Evolutionary conservation across 2,888 invertebrate species (phyloP), one percentile per base, ranked within the genome.

Genomic region (Conomelus anceps): DNA sequence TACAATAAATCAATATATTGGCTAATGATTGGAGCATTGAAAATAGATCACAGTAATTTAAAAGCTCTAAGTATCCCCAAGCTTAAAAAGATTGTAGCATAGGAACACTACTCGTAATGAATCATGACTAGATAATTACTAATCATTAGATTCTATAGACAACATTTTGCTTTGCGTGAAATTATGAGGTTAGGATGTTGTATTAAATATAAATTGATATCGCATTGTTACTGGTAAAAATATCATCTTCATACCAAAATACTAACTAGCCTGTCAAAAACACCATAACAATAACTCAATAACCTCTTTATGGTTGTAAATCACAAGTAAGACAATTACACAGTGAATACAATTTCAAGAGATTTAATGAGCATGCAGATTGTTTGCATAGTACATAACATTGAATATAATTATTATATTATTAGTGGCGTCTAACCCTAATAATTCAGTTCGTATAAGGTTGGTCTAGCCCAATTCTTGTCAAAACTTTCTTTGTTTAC

Each of bases 401-500:
- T 63, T 63, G 1, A 63, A 63, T n/a, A n/a, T 3, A 3, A 63
- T 63, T n/a, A n/a, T 20, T 63, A 63, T 63, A 7, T 63, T n/a
- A n/a, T 63, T 9, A 20, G 1, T 63, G 3, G 63, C 63, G 63
- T n/a, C 63, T 63, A 20, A 63, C 63, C 63, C 63, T 63, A 63
- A 63, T 63, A 63, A 63, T 63, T n/a, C 3, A 13, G 63, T 63
- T 63, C 22, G 11, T 86, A 86, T 24, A 23, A 86, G 86, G 86
- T 24, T 24, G 86, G 86, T 11, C 86, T 86, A 86, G 86, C 86
- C 86, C 86, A 86, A 22, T 86, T 86, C 63, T 24, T 86, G 24
- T 24, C 86, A 86, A 26, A 86, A 86, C 86, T 86, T 86, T 86
- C 86, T 86, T 86, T 86, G 86, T 86, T 86, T 86, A 86, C 86